Base-by-base conservation (phyloP, 1,140 invertebrate genomes). In the Atta cephalotes region DNA sequence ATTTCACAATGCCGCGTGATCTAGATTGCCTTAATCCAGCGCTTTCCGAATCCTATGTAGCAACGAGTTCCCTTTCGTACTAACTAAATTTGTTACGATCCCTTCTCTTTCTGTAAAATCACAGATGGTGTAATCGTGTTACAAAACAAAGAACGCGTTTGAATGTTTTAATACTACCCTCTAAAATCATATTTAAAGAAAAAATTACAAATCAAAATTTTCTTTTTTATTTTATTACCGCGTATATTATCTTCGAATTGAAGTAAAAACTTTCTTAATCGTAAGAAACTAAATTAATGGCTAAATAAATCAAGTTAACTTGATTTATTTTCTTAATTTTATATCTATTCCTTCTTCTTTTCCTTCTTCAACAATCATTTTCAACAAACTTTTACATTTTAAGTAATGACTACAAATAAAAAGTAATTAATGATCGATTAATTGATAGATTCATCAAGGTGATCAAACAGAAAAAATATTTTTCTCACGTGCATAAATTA, bases 1-100 rank as follows among this genome's bases (percentile, higher is more conserved):
- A 12, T 78, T 63, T 78, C 58, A 16, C 39, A 78, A 78, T 56
- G 21, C 35, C 31, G 35, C 65, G 63, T 49, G 31, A 70, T 81
- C 66, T 63, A 63, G 16, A 63, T 68, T 56, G 63, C 45, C 49
- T 68, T 80, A 80, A 80, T 25, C 49, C 10, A 31, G 28, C 45
- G 31, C 63, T 58, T 71, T 70, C 21, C 49, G 49, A 80, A 80
- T 25, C 49, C 35, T 39, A 28, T 49, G 25, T 66, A 45, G 56
- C 63, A 78, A 65, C 39, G 9, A 18, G n/a, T 35, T 77, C 14
- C 10, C 21, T 25, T 77, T 62, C 12, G 35, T 60, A 62, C 21
- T n/a, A 25, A 28, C 21, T 14, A 62, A 62, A 18, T 77, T 60
- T 76, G 56, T 77, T 31, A 77, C 53, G 7, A 60, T 77, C 3